Conservation (phyloP, 1,140 invertebrate species). For the Thaumetopoea pityocampa region DNA sequence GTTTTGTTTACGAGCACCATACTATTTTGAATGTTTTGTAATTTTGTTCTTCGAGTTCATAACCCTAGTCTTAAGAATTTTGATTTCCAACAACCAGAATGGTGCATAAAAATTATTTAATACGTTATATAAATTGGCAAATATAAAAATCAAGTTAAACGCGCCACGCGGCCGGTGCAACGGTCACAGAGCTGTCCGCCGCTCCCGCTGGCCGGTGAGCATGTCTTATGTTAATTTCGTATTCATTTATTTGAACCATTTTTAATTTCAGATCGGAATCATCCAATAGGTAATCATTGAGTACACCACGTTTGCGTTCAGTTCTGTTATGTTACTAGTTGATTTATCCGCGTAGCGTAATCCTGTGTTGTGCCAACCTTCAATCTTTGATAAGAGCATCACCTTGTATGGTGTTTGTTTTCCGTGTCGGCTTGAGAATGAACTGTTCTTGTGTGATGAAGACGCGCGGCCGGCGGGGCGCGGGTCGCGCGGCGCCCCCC, state of each 20-base stretch:
- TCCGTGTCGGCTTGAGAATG: conserved; percentile 34
- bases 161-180: no score
- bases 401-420: conserved; percentile 35
- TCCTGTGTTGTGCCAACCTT: conserved; percentile 45
- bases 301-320: conserved; percentile 47
- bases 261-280: conserved; percentile 77
- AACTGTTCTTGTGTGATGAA: no score
- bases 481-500: conserved; percentile 2
- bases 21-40: no score
- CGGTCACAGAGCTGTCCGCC: conserved; percentile 14
- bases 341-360: conserved; percentile 54
- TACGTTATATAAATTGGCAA: no score
- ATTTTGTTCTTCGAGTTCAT: no score
- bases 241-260: conserved; percentile 68
- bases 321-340: conserved; percentile 47
- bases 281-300: conserved; percentile 75
- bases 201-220: conserved; percentile 30
- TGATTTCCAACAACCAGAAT: no score
- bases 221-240: conserved; percentile 39
- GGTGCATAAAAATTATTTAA: no score
- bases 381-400: conserved; percentile 38
- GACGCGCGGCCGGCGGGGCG: conserved; percentile 2
- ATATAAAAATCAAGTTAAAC: no score
- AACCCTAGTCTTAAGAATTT: no score
- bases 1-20: no score